These are phyloP conservation scores for Empis stercorea DNA, from an alignment of 2,888 invertebrate genomes.

Conservation along the genomic window DNA sequence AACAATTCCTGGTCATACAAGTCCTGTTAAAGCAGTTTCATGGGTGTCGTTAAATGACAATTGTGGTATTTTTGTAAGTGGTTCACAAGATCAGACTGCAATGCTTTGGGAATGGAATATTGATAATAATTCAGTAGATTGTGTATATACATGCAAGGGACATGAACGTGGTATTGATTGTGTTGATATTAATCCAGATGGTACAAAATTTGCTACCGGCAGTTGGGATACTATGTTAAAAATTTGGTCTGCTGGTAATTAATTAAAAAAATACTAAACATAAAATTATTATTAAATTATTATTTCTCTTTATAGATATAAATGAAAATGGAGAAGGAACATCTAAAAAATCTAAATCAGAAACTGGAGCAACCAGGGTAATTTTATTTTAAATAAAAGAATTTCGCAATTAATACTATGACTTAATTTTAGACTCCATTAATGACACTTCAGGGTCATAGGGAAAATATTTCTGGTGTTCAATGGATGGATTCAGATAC, in stretches of 20 bases:
- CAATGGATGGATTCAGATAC: conserved; percentile 72
- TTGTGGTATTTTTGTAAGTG: conserved; percentile 58
- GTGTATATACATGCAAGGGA: conserved; percentile 70
- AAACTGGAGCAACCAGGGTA: conserved; percentile 46
- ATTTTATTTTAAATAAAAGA: too few species aligned
- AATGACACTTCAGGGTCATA: conserved; percentile 81
- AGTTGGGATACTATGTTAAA: conserved; percentile 88
- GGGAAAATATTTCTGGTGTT: conserved; percentile 75
- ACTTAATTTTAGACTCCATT: conserved; percentile 63
- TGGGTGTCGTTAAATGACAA: conserved; percentile 65
- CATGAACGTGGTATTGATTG: conserved; percentile 89
- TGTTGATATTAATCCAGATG: conserved; percentile 60
- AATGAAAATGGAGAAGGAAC: conserved; percentile 45
- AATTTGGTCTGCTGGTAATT: conserved; percentile 69
- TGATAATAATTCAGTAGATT: conserved; percentile 57
- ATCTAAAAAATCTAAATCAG: conserved; percentile 47
- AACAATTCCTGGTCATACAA: conserved; percentile 75
- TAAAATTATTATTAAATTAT: conserved; percentile 1
- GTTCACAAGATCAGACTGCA: conserved; percentile 84
- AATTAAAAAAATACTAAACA: conserved; percentile 20
- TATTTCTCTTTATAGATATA: conserved; percentile 30
- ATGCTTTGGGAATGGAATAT: conserved; percentile 84
- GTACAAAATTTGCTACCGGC: conserved; percentile 60
- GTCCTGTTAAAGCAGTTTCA: conserved; percentile 74
- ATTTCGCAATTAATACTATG: too few species aligned